Percentiles rank a stretch among this genome's conserved stretches.
Evolutionary conservation across 2,113 vertebrate species (phyloP).

Genomic region (Rhombomys opimus): DNA sequence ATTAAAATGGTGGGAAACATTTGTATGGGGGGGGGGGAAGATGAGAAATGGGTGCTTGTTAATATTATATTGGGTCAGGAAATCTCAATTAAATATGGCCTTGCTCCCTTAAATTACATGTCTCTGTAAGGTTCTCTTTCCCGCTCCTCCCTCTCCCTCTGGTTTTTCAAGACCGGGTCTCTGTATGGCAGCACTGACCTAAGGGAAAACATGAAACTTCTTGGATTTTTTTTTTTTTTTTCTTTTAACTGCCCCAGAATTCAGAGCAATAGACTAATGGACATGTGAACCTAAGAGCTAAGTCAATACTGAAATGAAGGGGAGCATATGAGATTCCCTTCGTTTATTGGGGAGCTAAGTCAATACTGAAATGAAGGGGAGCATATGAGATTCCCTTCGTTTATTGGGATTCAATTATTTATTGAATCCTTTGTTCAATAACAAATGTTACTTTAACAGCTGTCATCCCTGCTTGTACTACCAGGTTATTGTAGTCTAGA

Average conservation of each 20-base stretch:
- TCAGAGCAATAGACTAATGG: not conserved
- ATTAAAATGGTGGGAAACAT: constrained; percentile 12
- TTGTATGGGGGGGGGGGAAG: not conserved
- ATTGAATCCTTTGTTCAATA: constrained; percentile 13
- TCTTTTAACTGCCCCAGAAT: not conserved
- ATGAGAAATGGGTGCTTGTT: not conserved
- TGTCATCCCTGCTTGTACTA: not conserved
- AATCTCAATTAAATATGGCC: not conserved
- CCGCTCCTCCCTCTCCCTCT: not conserved
- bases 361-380: not conserved
- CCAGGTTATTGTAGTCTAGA: not conserved
- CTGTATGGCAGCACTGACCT: not conserved
- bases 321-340: not conserved
- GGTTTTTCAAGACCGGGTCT: not conserved
- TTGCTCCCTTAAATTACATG: not conserved
- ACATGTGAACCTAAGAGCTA: not conserved
- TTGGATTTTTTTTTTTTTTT: not conserved
- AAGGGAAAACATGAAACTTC: constrained; percentile 11
- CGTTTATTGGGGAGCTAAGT: not conserved
- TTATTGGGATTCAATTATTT: too few species aligned
- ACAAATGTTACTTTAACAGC: not conserved
- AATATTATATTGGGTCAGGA: not conserved
- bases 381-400: not conserved
- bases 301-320: not conserved
- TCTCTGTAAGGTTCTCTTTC: not conserved